Percentiles rank a stretch among this genome's conserved stretches.
phyloP scores from a whole-genome alignment of 2,113 vertebrate genomes.

The Aldabrachelys gigantea region DNA sequence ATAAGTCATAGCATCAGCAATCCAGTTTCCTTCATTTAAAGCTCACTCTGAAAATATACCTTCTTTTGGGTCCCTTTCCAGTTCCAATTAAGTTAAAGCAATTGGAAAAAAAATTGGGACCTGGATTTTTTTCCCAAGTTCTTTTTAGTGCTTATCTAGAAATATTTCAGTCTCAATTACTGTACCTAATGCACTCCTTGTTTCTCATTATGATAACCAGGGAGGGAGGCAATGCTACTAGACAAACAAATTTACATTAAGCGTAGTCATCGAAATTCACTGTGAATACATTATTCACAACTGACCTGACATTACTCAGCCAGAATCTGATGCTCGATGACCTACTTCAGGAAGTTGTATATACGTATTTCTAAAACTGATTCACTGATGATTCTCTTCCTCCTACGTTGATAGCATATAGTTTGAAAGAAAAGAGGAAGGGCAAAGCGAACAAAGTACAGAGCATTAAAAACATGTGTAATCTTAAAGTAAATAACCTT shows the following conservation, averaged over 20 bases:
- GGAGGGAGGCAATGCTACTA: neutral
- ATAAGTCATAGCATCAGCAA: neutral
- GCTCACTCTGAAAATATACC: neutral
- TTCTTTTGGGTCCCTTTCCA: neutral
- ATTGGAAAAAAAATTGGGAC: neutral
- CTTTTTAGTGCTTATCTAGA: neutral
- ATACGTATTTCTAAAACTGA: neutral
- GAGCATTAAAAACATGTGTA: neutral
- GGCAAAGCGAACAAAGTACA: neutral
- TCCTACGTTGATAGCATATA: neutral
- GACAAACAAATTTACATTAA: neutral
- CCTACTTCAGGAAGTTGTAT: neutral
- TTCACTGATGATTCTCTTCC: fast-evolving
- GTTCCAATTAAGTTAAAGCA: neutral
- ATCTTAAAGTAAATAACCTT: neutral
- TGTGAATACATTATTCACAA: neutral
- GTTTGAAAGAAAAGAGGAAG: neutral
- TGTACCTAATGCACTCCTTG: neutral
- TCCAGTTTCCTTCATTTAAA: neutral
- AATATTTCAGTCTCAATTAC: neutral
- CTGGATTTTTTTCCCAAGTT: neutral
- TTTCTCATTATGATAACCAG: neutral
- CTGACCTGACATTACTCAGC: neutral
- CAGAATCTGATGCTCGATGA: neutral
- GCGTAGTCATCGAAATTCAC: neutral